phyloP scores from a whole-genome alignment of 2,113 vertebrate species.

The Catharus minimus region DNA sequence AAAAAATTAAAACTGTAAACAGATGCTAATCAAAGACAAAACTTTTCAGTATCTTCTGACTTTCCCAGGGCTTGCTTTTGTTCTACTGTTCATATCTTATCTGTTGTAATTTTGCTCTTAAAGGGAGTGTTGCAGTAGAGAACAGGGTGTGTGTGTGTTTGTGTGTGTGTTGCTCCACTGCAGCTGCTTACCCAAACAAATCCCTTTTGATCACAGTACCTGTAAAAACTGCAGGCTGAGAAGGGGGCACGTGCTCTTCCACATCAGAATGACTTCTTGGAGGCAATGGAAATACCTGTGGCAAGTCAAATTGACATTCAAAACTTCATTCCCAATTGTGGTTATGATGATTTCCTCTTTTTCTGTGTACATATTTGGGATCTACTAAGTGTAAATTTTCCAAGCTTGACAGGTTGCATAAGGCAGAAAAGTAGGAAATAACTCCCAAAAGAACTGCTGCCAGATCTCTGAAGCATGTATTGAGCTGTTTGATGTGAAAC shows the following conservation, averaged over 20 bases:
- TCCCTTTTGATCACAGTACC: neutral
- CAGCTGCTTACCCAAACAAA: neutral
- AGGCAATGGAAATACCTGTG: slow-evolving; percentile 24
- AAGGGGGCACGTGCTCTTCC: neutral
- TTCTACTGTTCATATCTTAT: neutral
- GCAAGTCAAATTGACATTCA: slow-evolving; percentile 52
- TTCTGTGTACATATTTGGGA: slow-evolving; percentile 11
- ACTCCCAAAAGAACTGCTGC: slow-evolving; percentile 17
- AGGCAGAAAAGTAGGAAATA: slow-evolving; percentile 44
- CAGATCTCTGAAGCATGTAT: neutral
- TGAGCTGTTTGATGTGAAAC: slow-evolving; percentile 15
- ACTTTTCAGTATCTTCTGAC: rapidly evolving
- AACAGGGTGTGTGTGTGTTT: neutral
- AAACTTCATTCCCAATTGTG: slow-evolving; percentile 24
- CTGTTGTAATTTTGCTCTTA: neutral
- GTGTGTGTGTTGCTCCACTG: neutral
- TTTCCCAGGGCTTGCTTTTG: neutral
- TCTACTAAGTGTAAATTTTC: slow-evolving; percentile 44
- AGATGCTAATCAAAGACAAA: neutral
- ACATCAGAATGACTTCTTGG: neutral
- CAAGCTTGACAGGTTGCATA: slow-evolving; percentile 4
- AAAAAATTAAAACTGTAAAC: neutral
- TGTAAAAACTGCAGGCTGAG: slow-evolving; percentile 8
- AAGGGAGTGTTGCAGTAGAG: neutral
- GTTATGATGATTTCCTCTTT: slow-evolving; percentile 2